Evolutionary conservation across 2,113 vertebrate species (phyloP), one percentile per base, ranked within the genome.

Genomic region (Phocoena sinus): DNA sequence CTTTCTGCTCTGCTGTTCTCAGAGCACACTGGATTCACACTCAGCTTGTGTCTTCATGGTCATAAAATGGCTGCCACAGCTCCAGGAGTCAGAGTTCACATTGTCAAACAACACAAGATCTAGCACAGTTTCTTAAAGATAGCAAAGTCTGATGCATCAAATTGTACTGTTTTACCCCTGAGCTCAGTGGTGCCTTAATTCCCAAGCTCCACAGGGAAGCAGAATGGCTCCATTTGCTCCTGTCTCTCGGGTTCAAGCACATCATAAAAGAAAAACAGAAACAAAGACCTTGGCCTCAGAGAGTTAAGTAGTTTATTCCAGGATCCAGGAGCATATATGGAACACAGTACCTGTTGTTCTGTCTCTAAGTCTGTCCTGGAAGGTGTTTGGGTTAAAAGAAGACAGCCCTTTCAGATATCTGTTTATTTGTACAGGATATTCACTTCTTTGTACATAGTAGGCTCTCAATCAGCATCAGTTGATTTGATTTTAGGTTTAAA

Each of bases 401-500:
- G 50, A 14, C 17, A 15, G 36, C n/a, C 47, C 18, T 77, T 8
- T 5, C 26, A 47, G 84, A 41, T 71, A 12, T 80, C 26, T 84
- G 4, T 68, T 67, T 20, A 26, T 82, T 47, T 94, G 62, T 33
- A 10, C 15, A 31, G 17, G 21, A 58, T 58, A 58, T 58, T 20
- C 6, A 91, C 28, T 63, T 92, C 44, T 79, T 80, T 31, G 56
- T 89, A 82, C 81, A 71, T 38, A 89, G 83, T 68, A 89, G 60
- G 76, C 58, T 63, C 53, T 81, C 74, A 81, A 25, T 84, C 79
- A 68, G 80, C 56, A 68, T 83, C 41, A 18, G n/a, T 44, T 95
- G 85, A 97, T 95, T 92, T 83, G 96, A 92, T 95, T 97, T 96
- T 67, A 92, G 50, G 36, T 44, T 82, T 93, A 80, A 96, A 96